Evolutionary conservation across 2,113 vertebrate genomes (phyloP).

Genomic region (Hepsetus odoe): DNA sequence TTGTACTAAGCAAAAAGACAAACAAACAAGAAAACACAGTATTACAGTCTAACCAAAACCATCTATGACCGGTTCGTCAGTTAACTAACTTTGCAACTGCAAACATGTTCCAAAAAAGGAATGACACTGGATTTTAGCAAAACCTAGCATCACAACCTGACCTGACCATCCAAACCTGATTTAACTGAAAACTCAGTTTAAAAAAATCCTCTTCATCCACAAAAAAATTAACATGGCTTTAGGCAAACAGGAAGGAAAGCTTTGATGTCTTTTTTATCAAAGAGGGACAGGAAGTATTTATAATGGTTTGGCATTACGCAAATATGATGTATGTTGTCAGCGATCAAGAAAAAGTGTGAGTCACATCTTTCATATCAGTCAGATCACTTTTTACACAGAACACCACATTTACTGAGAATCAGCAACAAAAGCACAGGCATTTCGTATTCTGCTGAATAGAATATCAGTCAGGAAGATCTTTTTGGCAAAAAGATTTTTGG

Average conservation of each 20-base stretch:
- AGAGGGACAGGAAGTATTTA: constrained; percentile 62
- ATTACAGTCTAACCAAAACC: no score
- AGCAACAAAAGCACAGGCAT: constrained; percentile 13
- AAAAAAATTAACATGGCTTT: constrained; percentile 8
- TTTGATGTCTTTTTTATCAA: constrained; percentile 30
- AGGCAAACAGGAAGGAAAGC: constrained; percentile 16
- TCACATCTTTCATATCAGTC: constrained; percentile 48
- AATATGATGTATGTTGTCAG: constrained; percentile 59
- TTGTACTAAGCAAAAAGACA: no score
- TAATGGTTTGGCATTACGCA: constrained; percentile 52
- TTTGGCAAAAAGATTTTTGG: no score
- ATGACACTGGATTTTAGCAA: no score
- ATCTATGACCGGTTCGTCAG: no score
- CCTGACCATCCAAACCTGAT: background rate
- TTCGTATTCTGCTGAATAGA: background rate
- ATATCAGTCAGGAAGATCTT: background rate
- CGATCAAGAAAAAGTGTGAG: constrained; percentile 34
- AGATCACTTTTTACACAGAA: constrained; percentile 42
- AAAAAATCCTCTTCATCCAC: background rate
- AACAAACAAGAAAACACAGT: no score
- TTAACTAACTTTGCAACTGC: no score
- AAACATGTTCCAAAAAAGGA: no score
- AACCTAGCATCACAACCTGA: no score
- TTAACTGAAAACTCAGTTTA: background rate
- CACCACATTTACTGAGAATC: constrained; percentile 26